A percentile compares a stretch with the other conserved stretches of the same genome.
phyloP scores from a whole-genome alignment of 2,888 invertebrate species.

The Gryllus longicercus region DNA sequence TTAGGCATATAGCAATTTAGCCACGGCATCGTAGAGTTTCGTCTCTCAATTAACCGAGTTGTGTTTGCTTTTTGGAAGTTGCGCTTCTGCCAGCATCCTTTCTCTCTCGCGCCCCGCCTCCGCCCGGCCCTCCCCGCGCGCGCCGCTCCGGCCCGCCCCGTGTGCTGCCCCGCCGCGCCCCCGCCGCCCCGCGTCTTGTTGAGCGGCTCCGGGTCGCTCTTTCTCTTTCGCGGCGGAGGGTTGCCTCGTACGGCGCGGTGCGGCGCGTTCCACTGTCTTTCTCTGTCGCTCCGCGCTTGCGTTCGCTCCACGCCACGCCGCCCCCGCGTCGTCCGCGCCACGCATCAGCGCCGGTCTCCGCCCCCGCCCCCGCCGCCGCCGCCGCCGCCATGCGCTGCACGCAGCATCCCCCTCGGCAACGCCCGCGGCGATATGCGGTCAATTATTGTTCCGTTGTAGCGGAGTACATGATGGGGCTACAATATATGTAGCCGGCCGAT shows the following conservation, averaged over 20 bases:
- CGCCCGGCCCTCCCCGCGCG: not conserved
- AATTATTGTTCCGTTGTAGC: slow-evolving; percentile 31
- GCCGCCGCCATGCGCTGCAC: not conserved
- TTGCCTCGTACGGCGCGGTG: not conserved
- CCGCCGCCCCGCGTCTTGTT: not conserved
- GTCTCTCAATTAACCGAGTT: slow-evolving; percentile 35
- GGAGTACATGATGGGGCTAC: not conserved
- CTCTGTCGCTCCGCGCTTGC: not conserved
- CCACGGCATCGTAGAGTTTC: slow-evolving; percentile 28
- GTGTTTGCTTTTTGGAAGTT: slow-evolving; percentile 36
- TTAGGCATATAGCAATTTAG: slow-evolving; percentile 21
- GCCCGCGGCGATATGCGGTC: slow-evolving; percentile 26
- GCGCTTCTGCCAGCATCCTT: slow-evolving; percentile 31
- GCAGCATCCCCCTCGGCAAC: not conserved
- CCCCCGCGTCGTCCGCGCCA: not conserved
- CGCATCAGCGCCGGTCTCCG: not conserved
- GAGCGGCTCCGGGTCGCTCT: not conserved
- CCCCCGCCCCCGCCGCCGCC: not conserved
- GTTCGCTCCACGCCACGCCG: not conserved
- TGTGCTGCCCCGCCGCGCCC: not conserved
- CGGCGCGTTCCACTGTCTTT: not conserved
- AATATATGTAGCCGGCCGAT: not conserved
- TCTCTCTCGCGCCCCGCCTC: not conserved
- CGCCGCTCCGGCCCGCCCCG: not conserved
- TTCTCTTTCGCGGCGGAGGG: not conserved